These are phyloP conservation scores for Huso huso DNA, from an alignment of 2,797 vertebrate genomes.

Conservation along the genomic window DNA sequence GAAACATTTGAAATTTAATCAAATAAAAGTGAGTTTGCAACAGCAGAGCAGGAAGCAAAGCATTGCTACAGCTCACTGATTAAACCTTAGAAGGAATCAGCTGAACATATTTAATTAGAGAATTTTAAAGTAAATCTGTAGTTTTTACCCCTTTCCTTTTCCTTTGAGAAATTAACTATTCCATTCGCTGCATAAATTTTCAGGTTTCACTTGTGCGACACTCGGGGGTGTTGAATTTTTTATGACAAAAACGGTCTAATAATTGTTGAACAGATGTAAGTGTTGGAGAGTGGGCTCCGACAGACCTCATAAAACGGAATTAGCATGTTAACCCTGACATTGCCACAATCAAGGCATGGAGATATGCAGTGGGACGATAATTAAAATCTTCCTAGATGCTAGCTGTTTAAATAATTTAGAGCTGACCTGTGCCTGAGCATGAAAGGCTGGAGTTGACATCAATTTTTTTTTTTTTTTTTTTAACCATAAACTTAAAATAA, in stretches of 20 bases:
- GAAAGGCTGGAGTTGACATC: constrained; percentile 49
- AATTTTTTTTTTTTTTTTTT: constrained; percentile 36
- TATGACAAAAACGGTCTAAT: constrained; percentile 96
- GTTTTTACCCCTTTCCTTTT: constrained; percentile 72
- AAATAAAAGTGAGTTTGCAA: constrained; percentile 10
- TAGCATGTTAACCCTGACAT: constrained; percentile 84
- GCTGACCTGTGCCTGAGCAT: constrained; percentile 39
- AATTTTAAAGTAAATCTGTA: constrained; percentile 81
- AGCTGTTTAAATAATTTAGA: constrained; percentile 52
- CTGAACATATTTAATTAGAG: constrained; percentile 64
- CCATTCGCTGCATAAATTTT: constrained; percentile 96
- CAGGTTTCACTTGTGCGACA: constrained; percentile 89
- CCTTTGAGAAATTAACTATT: constrained; percentile 96
- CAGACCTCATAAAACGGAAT: constrained; percentile 89
- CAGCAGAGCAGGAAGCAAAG: constrained; percentile 9
- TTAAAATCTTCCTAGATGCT: constrained; percentile 33
- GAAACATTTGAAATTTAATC: too few species aligned
- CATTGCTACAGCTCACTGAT: constrained; percentile 32
- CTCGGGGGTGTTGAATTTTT: constrained; percentile 97
- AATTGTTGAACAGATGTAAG: constrained; percentile 99
- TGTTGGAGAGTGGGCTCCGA: constrained; percentile 82
- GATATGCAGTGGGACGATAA: constrained; percentile 11
- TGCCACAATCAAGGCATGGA: constrained; percentile 29
- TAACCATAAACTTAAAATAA: constrained; percentile 43
- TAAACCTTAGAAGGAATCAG: constrained; percentile 55